These are phyloP conservation scores for Meandrina meandrites DNA, from an alignment of 92 coral and sea anemone species.

Conservation along the genomic window DNA sequence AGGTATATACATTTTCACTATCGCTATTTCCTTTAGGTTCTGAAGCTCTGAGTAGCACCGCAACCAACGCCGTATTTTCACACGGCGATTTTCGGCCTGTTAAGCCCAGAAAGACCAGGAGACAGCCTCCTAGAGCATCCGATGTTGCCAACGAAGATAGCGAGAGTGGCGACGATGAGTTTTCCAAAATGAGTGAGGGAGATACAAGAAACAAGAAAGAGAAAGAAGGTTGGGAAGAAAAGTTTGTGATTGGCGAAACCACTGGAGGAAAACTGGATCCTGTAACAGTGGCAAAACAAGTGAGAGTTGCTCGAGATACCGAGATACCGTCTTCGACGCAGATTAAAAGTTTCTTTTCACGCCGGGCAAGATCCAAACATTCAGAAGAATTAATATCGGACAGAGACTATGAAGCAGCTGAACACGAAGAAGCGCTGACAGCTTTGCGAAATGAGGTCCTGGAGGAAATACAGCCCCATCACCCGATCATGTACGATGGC, in stretches of 20 bases:
- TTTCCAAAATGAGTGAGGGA: too few relatives aligned
- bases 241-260: slow-evolving; percentile 46
- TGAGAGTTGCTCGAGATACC: slow-evolving; percentile 14
- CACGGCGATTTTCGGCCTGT: slow-evolving; percentile 27
- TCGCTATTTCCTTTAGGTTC: too few relatives aligned
- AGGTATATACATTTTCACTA: too few relatives aligned
- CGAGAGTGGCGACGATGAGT: too few relatives aligned
- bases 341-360: too few relatives aligned
- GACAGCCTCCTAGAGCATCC: too few relatives aligned
- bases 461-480: neutral
- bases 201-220: slow-evolving; percentile 24
- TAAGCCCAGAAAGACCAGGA: too few relatives aligned
- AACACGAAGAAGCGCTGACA: slow-evolving; percentile 4
- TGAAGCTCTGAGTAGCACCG: neutral
- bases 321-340: neutral
- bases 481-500: too few relatives aligned
- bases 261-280: slow-evolving; percentile 47
- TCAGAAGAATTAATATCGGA: neutral
- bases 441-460: neutral
- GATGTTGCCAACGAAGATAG: too few relatives aligned
- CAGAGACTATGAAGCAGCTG: slow-evolving; percentile 1
- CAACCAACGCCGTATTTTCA: slow-evolving; percentile 10
- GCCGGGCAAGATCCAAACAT: neutral
- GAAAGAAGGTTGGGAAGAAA: slow-evolving; percentile 45
- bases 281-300: slow-evolving; percentile 26